Percentiles rank a stretch among this genome's conserved stretches.
These are phyloP conservation scores for Strix aluco DNA, from an alignment of 2,113 vertebrate species.

Conservation along the genomic window DNA sequence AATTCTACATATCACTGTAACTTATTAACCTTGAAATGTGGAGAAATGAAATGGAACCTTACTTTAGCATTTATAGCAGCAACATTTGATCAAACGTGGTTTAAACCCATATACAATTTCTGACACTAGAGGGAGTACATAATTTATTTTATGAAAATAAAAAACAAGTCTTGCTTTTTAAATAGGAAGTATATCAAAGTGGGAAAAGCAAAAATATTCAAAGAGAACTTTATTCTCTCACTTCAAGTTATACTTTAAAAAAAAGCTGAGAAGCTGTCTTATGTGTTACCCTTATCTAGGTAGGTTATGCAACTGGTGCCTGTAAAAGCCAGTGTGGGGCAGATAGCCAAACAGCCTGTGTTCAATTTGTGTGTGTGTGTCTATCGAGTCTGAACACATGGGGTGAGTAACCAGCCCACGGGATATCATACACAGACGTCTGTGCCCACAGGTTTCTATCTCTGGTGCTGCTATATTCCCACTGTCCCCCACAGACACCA, in stretches of 20 bases:
- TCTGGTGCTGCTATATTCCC: conserved; percentile 22
- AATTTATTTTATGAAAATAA: conserved; percentile 66
- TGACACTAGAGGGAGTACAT: conserved; percentile 81
- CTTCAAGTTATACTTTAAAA: not conserved
- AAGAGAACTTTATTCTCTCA: not conserved
- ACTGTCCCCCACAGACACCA: not conserved
- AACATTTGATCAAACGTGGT: conserved; percentile 35
- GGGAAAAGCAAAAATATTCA: conserved; percentile 14
- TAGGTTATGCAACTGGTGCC: not conserved
- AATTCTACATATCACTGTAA: conserved; percentile 41
- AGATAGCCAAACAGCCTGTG: conserved; percentile 22
- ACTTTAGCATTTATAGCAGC: conserved; percentile 57
- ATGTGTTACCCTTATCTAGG: not conserved
- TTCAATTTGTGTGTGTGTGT: not conserved
- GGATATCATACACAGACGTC: conserved; percentile 6
- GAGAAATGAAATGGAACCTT: conserved; percentile 55
- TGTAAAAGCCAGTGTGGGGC: not conserved
- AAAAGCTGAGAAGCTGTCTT: not conserved
- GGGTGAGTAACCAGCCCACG: conserved; percentile 16
- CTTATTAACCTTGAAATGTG: conserved; percentile 69
- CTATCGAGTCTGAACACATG: conserved; percentile 31
- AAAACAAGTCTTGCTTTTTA: not conserved
- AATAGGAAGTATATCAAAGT: conserved; percentile 27
- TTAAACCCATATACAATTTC: conserved; percentile 61
- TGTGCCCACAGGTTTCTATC: conserved; percentile 59